These are phyloP conservation scores for Craniophora ligustri DNA, from an alignment of 2,888 invertebrate genomes.

Conservation along the genomic window DNA sequence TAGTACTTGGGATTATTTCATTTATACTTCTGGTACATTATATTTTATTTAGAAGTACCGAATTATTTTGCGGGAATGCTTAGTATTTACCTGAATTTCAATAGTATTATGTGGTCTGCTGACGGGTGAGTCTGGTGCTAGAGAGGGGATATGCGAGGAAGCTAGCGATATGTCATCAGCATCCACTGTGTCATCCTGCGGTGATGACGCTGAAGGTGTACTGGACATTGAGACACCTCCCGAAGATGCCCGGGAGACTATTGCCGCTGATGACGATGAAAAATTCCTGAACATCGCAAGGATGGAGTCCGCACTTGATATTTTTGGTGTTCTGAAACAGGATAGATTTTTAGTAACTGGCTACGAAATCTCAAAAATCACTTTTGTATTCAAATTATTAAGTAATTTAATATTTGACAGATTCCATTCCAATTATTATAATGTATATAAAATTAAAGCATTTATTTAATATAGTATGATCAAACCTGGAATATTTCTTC, in stretches of 20 bases:
- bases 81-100: constrained; percentile 81
- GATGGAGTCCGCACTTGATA: constrained; percentile 93
- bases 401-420: too few relatives aligned
- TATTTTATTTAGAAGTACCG: too few relatives aligned
- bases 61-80: too few relatives aligned
- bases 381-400: too few relatives aligned
- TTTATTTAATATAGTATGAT: background rate
- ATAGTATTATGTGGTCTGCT: constrained; percentile 81
- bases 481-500: constrained; percentile 86
- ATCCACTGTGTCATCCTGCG: constrained; percentile 91
- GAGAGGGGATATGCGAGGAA: constrained; percentile 88
- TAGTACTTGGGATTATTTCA: too few relatives aligned
- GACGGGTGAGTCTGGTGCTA: constrained; percentile 90
- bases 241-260: constrained; percentile 89
- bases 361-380: too few relatives aligned
- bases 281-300: constrained; percentile 94
- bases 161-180: constrained; percentile 92
- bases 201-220: constrained; percentile 92
- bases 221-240: constrained; percentile 91
- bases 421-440: too few relatives aligned
- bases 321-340: constrained; percentile 89
- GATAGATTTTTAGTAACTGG: too few relatives aligned
- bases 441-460: background rate
- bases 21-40: too few relatives aligned
- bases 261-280: constrained; percentile 90